Evolutionary conservation across 2,797 vertebrate species (phyloP).

Genomic region (Schizopygopsis malacanthus): DNA sequence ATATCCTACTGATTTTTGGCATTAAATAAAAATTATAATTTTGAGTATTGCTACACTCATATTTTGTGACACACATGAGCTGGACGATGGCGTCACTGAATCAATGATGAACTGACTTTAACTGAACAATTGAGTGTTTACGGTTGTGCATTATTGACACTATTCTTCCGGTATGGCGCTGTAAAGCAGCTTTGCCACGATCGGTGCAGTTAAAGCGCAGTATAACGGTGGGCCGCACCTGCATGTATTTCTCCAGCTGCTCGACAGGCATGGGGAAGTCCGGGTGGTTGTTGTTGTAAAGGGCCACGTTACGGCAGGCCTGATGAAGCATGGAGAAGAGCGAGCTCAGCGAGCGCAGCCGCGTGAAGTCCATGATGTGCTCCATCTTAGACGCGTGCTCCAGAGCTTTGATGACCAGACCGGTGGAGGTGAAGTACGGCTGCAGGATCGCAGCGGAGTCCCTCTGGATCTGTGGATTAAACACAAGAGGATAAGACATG

Average conservation of each 20-base stretch:
- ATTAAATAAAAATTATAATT: no score
- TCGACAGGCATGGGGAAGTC: constrained; percentile 98
- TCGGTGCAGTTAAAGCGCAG: background rate
- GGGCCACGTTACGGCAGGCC: constrained; percentile 94
- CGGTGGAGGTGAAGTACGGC: constrained; percentile 96
- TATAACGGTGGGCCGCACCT: constrained; percentile 75
- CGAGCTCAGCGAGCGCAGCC: constrained; percentile 93
- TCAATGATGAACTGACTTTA: no score
- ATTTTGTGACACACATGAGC: no score
- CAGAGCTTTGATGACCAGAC: constrained; percentile 95
- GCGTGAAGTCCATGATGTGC: constrained; percentile 99
- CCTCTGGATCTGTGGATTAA: constrained; percentile 87
- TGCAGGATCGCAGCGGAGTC: constrained; percentile 90
- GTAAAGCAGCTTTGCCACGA: no score
- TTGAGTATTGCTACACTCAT: no score
- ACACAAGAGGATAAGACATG: background rate
- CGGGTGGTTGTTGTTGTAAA: constrained; percentile 97
- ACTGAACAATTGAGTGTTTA: no score
- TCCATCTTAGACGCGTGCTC: constrained; percentile 97
- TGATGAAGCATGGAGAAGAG: constrained; percentile 99
- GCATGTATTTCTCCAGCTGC: constrained; percentile 96
- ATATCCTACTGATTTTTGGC: no score
- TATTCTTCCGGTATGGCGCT: no score
- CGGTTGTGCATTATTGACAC: no score
- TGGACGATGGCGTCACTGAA: no score